Conservation (phyloP, 2,888 invertebrate species). For the Caenorhabditis angaria region DNA sequence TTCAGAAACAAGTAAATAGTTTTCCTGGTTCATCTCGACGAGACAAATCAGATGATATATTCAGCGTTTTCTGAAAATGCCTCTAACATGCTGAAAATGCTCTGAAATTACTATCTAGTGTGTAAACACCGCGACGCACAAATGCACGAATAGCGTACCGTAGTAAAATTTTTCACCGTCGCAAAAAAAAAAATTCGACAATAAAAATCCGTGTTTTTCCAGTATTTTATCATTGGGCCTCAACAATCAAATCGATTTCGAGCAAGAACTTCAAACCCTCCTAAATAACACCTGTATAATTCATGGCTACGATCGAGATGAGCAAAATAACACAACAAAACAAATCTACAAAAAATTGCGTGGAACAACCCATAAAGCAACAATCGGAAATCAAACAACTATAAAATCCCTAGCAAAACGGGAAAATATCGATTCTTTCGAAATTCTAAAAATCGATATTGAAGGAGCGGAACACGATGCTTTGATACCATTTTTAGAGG, state of each 20-base stretch:
- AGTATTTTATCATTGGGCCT: slow-evolving; percentile 37
- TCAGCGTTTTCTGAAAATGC: too few species aligned
- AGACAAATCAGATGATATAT: too few species aligned
- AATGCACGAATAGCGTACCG: too few species aligned
- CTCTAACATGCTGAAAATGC: too few species aligned
- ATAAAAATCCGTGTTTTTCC: slow-evolving; percentile 6
- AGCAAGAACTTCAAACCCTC: slow-evolving; percentile 20
- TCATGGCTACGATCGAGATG: slow-evolving; percentile 30
- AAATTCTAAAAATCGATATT: slow-evolving; percentile 41
- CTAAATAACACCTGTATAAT: slow-evolving; percentile 13
- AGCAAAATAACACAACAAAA: slow-evolving; percentile 16
- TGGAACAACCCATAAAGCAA: slow-evolving; percentile 17
- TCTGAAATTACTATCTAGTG: too few species aligned
- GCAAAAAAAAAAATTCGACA: too few species aligned
- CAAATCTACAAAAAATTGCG: slow-evolving; percentile 12
- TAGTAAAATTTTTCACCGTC: too few species aligned
- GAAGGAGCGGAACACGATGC: slow-evolving; percentile 32
- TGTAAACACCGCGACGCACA: too few species aligned
- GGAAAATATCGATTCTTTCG: slow-evolving; percentile 8
- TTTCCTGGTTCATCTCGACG: too few species aligned
- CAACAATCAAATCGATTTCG: slow-evolving; percentile 30
- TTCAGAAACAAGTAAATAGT: too few species aligned
- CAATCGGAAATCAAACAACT: slow-evolving; percentile 3
- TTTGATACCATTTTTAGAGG: slow-evolving; percentile 34
- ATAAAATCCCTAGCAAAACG: slow-evolving; percentile 12